Conservation (phyloP, 2,113 vertebrate species). For the Pseudorectes ferrugineus region DNA sequence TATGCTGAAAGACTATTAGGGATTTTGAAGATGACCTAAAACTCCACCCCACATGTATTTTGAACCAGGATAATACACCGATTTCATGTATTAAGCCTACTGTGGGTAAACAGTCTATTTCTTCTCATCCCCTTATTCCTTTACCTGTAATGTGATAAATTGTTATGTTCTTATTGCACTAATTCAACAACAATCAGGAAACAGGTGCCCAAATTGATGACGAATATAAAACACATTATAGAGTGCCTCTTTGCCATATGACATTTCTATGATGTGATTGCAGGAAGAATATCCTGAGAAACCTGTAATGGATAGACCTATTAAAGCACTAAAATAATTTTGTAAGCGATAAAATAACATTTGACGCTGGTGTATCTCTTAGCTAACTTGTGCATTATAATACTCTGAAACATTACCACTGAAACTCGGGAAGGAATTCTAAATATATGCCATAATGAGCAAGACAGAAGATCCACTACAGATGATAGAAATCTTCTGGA, state of each 20-base stretch:
- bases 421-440: neutral
- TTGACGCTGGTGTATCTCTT: neutral
- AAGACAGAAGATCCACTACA: neutral
- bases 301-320: neutral
- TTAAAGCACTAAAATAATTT: neutral
- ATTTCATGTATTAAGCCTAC: neutral
- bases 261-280: neutral
- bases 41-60: neutral
- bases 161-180: neutral
- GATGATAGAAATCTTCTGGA: neutral
- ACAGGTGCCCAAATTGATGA: neutral
- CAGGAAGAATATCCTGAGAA: neutral
- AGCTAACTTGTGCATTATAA: neutral
- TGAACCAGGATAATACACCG: neutral
- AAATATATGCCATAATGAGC: neutral
- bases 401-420: neutral
- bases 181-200: neutral
- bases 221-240: neutral
- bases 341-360: neutral
- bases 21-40: neutral
- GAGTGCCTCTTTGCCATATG: neutral
- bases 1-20: neutral
- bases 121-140: neutral
- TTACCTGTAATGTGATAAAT: neutral
- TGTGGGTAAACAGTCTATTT: neutral